phyloP scores from a whole-genome alignment of 2,888 invertebrate genomes.

The Cantharis lateralis region DNA sequence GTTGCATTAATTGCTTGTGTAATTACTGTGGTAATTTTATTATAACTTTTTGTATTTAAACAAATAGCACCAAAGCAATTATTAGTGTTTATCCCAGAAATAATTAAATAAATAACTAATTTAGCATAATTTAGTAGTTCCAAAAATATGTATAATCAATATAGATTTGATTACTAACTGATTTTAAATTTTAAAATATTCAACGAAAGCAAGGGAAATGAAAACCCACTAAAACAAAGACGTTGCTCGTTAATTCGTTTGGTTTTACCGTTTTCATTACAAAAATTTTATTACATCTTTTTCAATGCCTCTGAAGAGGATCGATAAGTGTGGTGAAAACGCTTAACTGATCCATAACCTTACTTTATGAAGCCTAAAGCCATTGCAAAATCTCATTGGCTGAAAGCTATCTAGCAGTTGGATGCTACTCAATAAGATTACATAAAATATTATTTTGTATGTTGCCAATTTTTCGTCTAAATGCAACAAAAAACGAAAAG shows the following conservation, averaged over 20 bases:
- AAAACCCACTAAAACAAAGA: not conserved
- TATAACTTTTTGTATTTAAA: not conserved
- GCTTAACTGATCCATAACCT: not conserved
- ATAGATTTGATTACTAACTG: not conserved
- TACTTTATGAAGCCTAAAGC: not conserved
- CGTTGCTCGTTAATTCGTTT: not conserved
- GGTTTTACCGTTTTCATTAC: not conserved
- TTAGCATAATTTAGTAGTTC: not conserved
- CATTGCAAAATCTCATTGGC: not conserved
- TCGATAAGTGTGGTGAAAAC: not conserved
- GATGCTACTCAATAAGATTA: not conserved
- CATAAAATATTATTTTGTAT: not conserved
- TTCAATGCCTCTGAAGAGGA: not conserved
- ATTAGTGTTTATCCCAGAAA: not conserved
- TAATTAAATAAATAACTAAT: not conserved
- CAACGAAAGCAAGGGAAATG: not conserved
- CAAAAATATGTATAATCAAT: not conserved
- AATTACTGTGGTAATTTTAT: not conserved
- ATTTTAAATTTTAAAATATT: not conserved
- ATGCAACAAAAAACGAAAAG: not conserved
- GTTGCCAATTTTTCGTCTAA: not conserved
- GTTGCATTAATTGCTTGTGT: not conserved
- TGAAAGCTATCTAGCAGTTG: not conserved
- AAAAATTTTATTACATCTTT: not conserved
- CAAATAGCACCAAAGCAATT: not conserved